These are phyloP conservation scores for Bradypodion ventrale DNA, from an alignment of 2,797 vertebrate genomes.

Conservation along the genomic window DNA sequence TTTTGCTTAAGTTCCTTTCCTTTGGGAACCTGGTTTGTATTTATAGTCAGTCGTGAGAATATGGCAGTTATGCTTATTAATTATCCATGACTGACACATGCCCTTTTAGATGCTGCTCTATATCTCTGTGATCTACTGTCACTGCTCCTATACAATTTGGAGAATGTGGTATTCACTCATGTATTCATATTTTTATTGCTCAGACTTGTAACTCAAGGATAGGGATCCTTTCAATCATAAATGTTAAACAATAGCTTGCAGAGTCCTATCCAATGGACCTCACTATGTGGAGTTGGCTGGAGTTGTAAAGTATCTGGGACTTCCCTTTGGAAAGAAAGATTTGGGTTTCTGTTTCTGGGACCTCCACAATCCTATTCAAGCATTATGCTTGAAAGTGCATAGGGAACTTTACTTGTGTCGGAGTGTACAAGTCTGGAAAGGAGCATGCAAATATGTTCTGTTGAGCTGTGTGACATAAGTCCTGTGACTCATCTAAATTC, in stretches of 20 bases:
- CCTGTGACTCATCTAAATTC: too few species aligned
- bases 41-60: background rate
- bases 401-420: too few species aligned
- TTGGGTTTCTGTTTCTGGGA: background rate
- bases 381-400: too few species aligned
- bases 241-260: too few species aligned
- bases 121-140: background rate
- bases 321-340: background rate
- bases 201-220: background rate
- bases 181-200: background rate
- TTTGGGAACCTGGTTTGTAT: background rate
- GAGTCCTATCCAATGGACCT: too few species aligned
- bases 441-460: too few species aligned
- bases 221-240: too few species aligned
- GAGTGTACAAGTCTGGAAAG: too few species aligned
- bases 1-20: background rate
- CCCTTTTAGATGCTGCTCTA: background rate
- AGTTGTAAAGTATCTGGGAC: too few species aligned
- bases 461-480: too few species aligned
- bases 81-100: background rate
- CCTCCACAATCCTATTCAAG: background rate
- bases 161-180: background rate
- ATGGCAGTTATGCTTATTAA: background rate
- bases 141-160: background rate
- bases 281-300: too few species aligned